These are phyloP conservation scores for Coregonus sp. DNA, from an alignment of 2,797 vertebrate species.

Conservation along the genomic window DNA sequence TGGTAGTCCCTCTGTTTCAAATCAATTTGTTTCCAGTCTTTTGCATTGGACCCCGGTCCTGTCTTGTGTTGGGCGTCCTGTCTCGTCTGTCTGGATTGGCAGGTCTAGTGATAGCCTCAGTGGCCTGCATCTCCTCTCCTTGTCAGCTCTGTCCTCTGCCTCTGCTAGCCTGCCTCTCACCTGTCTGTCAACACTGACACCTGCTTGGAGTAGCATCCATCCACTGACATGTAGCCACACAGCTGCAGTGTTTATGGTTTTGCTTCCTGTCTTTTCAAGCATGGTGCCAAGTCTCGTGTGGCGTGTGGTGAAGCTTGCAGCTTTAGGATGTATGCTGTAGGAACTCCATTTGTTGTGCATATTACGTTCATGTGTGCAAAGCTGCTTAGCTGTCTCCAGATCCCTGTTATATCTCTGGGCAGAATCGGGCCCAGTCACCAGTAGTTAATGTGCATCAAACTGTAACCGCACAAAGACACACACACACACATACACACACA, in stretches of 20 bases:
- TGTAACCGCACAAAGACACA: not conserved
- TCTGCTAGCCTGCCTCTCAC: not conserved
- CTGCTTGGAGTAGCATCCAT: not conserved
- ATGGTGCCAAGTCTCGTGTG: not conserved
- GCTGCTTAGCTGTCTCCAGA: slow-evolving; percentile 37
- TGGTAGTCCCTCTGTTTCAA: slow-evolving; percentile 8
- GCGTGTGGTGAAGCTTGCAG: not conserved
- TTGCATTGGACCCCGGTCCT: not conserved
- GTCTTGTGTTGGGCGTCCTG: not conserved
- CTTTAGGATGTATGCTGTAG: slow-evolving; percentile 6
- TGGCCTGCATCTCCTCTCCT: not conserved
- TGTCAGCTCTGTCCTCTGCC: slow-evolving; percentile 1
- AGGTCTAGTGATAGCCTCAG: not conserved
- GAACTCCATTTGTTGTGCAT: slow-evolving; percentile 25
- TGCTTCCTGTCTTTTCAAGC: not conserved
- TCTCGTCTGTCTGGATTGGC: not conserved
- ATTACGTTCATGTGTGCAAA: slow-evolving; percentile 38
- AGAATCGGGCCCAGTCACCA: slow-evolving; percentile 31
- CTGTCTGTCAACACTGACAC: not conserved
- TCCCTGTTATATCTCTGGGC: slow-evolving; percentile 27
- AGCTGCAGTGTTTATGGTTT: not conserved
- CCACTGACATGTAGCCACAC: not conserved
- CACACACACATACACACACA: no score
- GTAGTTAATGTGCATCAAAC: slow-evolving; percentile 17
- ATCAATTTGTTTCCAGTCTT: not conserved